A percentile compares a stretch with the other conserved stretches of the same genome.
Conservation (phyloP, 2,797 vertebrate species). For the Geotrypetes seraphini region DNA sequence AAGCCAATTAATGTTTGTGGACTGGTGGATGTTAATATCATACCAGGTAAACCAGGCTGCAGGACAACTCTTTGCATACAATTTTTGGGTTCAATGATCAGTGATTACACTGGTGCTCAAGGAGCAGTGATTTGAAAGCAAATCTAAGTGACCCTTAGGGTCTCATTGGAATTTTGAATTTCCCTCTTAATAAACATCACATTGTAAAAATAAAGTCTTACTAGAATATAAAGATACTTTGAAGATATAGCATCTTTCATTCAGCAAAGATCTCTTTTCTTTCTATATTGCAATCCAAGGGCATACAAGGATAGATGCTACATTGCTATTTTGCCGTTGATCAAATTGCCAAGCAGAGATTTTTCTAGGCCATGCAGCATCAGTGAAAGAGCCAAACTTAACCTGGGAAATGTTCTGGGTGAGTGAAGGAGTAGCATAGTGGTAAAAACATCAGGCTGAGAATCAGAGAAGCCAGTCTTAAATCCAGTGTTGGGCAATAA, state of each 20-base stretch:
- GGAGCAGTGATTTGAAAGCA: slow-evolving; percentile 25
- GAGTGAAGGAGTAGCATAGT: too few species aligned
- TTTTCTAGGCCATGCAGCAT: too few species aligned
- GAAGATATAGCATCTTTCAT: slow-evolving; percentile 26
- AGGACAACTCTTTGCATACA: slow-evolving; percentile 17
- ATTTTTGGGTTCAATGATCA: slow-evolving; percentile 24
- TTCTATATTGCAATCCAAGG: too few species aligned
- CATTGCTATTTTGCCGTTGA: too few species aligned
- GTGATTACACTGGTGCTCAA: slow-evolving; percentile 11
- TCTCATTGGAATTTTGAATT: slow-evolving; percentile 23
- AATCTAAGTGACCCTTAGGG: slow-evolving; percentile 14
- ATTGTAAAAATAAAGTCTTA: slow-evolving; percentile 23
- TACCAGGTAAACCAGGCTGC: slow-evolving; percentile 11
- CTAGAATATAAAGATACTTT: slow-evolving; percentile 13
- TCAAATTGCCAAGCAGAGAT: too few species aligned
- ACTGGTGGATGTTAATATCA: slow-evolving; percentile 32
- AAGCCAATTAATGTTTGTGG: slow-evolving; percentile 17
- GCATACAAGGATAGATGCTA: too few species aligned
- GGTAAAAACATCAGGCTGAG: too few species aligned
- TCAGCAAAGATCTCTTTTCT: neutral
- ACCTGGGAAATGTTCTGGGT: too few species aligned
- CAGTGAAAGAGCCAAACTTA: too few species aligned
- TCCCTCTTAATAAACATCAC: too few species aligned
- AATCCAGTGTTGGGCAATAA: too few species aligned
- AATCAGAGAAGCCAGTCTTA: too few species aligned